These are phyloP conservation scores for Andrena flavipes DNA, from an alignment of 2,888 invertebrate species.

Conservation along the genomic window DNA sequence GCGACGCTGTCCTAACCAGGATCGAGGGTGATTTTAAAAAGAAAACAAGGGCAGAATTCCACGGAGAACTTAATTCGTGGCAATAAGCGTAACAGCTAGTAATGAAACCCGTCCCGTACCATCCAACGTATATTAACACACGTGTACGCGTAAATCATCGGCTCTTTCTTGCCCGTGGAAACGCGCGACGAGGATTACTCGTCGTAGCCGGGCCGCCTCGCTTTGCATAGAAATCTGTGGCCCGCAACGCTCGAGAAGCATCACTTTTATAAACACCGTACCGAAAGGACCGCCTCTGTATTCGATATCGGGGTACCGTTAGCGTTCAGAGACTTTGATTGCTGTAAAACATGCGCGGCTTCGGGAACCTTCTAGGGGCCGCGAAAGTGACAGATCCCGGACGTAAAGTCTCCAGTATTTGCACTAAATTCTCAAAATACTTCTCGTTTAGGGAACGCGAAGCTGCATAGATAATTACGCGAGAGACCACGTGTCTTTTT, in stretches of 20 bases:
- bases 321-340: constrained; percentile 29
- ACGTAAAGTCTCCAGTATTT: not conserved
- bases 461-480: no score
- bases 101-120: constrained; percentile 36
- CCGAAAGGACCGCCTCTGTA: not conserved
- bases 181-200: not conserved
- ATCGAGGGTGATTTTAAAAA: not conserved
- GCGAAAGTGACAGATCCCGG: not conserved
- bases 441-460: no score
- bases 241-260: not conserved
- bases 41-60: no score
- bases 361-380: not conserved
- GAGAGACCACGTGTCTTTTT: no score
- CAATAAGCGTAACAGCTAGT: constrained; percentile 28
- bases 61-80: constrained; percentile 21
- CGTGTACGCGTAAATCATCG: not conserved
- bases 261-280: constrained; percentile 13
- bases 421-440: no score
- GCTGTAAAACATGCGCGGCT: constrained; percentile 16
- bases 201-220: not conserved
- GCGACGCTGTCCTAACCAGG: not conserved
- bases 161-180: constrained; percentile 9
- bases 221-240: constrained; percentile 7
- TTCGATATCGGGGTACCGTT: constrained; percentile 25
- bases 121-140: not conserved